Conservation (phyloP, 2,888 invertebrate species). For the Arctia plantaginis region DNA sequence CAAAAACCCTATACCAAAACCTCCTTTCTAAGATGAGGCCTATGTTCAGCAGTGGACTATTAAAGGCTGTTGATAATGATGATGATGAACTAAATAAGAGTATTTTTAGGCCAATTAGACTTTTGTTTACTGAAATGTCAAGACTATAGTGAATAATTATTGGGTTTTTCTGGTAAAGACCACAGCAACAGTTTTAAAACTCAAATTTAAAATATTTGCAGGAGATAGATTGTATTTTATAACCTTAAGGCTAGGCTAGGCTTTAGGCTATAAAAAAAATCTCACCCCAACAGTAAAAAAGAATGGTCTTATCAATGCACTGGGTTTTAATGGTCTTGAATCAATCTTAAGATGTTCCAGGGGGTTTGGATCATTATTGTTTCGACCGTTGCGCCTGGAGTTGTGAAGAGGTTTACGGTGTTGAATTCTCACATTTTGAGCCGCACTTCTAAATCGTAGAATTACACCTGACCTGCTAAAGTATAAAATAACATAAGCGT, state of each 20-base stretch:
- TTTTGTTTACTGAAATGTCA: neutral
- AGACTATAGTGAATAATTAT: neutral
- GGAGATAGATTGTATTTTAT: no score
- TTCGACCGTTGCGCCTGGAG: slow-evolving; percentile 55
- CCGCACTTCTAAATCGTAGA: slow-evolving; percentile 51
- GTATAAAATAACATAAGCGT: slow-evolving; percentile 33
- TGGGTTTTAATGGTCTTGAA: slow-evolving; percentile 74
- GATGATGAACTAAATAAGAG: no score
- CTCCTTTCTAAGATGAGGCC: no score
- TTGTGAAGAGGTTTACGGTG: slow-evolving; percentile 75
- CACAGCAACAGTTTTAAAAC: neutral
- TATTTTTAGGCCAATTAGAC: no score
- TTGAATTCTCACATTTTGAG: slow-evolving; percentile 61
- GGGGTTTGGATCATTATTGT: slow-evolving; percentile 66
- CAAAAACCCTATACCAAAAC: no score
- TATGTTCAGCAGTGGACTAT: no score
- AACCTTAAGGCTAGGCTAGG: no score
- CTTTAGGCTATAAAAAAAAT: neutral
- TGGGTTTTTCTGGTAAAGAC: neutral
- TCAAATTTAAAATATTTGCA: neutral
- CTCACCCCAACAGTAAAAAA: slow-evolving; percentile 89
- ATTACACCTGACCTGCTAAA: slow-evolving; percentile 62
- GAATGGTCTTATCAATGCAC: slow-evolving; percentile 87
- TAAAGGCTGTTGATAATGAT: no score
- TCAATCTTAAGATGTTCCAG: slow-evolving; percentile 77